Conservation (phyloP, 2,888 invertebrate genomes). For the Neria commutata region DNA sequence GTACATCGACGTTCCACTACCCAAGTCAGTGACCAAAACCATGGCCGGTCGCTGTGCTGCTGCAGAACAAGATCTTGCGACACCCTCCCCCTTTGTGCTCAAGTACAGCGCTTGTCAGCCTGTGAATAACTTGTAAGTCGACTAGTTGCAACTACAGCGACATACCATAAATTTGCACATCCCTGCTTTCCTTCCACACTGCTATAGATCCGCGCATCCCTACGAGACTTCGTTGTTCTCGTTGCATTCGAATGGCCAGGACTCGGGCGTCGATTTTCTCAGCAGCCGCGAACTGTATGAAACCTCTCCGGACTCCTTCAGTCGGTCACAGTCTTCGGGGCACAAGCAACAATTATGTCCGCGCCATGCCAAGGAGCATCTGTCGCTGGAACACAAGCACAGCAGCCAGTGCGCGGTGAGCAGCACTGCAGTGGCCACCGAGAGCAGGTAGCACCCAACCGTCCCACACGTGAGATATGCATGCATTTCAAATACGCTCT, state of each 20-base stretch:
- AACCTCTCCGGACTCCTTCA: constrained; percentile 56
- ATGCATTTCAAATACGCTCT: too few relatives aligned
- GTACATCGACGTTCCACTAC: constrained; percentile 62
- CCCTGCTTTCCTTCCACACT: not conserved
- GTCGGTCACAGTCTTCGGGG: constrained; percentile 31
- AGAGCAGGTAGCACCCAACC: constrained; percentile 48
- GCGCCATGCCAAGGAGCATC: constrained; percentile 51
- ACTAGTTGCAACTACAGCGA: not conserved
- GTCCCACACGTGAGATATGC: not conserved
- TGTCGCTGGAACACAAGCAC: constrained; percentile 39
- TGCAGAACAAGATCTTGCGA: constrained; percentile 28
- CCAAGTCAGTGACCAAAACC: constrained; percentile 59
- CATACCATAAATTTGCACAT: not conserved
- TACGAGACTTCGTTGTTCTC: constrained; percentile 79
- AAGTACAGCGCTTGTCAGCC: constrained; percentile 57
- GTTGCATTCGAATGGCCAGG: constrained; percentile 81
- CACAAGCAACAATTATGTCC: constrained; percentile 47
- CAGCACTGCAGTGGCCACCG: constrained; percentile 38
- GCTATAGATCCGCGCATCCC: constrained; percentile 54
- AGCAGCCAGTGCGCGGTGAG: not conserved
- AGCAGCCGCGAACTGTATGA: constrained; percentile 57
- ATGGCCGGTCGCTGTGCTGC: constrained; percentile 36
- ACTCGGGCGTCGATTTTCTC: constrained; percentile 74
- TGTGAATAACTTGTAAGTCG: constrained; percentile 54
- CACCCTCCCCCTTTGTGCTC: constrained; percentile 50